phyloP scores from a whole-genome alignment of 1,140 invertebrate genomes.

The Lutraria rhynchaena region DNA sequence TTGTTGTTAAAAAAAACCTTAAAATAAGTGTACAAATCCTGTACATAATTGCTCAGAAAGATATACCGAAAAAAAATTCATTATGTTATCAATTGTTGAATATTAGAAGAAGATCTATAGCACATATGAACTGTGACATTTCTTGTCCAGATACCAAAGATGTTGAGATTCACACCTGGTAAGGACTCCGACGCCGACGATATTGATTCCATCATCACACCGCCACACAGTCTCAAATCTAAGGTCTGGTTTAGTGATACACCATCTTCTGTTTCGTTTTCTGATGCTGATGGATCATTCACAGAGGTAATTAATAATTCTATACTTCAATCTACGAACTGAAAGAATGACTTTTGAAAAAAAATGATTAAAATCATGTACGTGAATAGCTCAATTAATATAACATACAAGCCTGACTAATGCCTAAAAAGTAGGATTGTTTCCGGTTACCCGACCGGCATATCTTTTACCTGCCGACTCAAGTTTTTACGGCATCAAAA shows the following conservation, averaged over 20 bases:
- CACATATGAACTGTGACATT: too few species aligned
- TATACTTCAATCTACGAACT: not conserved
- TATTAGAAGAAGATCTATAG: too few species aligned
- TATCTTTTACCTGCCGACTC: not conserved
- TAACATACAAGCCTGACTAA: too few species aligned
- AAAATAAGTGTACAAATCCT: too few species aligned
- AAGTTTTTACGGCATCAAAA: not conserved
- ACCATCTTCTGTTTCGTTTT: not conserved
- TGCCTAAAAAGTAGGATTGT: too few species aligned
- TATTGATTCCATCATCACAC: constrained; percentile 43
- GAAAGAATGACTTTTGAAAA: not conserved
- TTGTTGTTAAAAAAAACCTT: too few species aligned
- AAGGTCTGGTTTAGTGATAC: not conserved
- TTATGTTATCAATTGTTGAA: too few species aligned
- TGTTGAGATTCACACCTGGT: constrained; percentile 45
- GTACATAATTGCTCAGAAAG: too few species aligned
- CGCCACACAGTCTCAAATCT: constrained; percentile 4
- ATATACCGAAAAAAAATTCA: too few species aligned
- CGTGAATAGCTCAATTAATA: not conserved
- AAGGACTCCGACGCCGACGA: constrained; percentile 16
- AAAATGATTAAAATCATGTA: too few species aligned
- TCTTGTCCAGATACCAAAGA: constrained; percentile 32
- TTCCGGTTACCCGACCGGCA: too few species aligned
- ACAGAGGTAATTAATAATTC: constrained; percentile 35
- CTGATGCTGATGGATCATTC: constrained; percentile 32